Percentiles rank a stretch among this genome's conserved stretches.
Conservation (phyloP, 2,797 vertebrate genomes). For the Xenentodon cancila region DNA sequence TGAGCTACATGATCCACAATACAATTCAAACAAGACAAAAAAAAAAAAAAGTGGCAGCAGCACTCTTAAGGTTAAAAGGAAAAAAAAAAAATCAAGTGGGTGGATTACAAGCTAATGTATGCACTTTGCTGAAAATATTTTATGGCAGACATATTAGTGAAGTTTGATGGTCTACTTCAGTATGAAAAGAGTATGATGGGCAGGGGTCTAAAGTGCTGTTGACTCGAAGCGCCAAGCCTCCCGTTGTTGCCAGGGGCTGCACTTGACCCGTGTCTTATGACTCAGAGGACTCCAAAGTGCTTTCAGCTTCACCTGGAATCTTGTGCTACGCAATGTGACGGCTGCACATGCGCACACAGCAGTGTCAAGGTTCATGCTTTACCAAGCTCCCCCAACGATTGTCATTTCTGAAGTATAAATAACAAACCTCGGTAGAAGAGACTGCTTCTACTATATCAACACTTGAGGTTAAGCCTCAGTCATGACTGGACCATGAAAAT, state of each 20-base stretch:
- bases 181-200: background rate
- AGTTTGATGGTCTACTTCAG: slow-evolving; percentile 2
- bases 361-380: background rate
- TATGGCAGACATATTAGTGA: background rate
- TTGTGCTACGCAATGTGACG: background rate
- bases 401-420: too few relatives aligned
- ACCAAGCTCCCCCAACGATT: background rate
- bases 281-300: slow-evolving; percentile 2
- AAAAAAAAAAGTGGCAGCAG: background rate
- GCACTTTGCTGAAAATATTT: background rate
- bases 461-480: too few relatives aligned
- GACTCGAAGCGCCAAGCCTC: slow-evolving; percentile 1
- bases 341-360: background rate
- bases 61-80: background rate
- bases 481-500: too few relatives aligned
- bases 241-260: slow-evolving; percentile 8
- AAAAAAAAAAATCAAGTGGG: background rate
- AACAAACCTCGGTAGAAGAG: too few relatives aligned
- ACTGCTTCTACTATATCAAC: too few relatives aligned
- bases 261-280: slow-evolving; percentile 1
- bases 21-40: background rate
- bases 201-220: background rate
- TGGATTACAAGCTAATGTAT: background rate
- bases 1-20: slow-evolving; percentile 1
- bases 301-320: slow-evolving; percentile 4